Conservation (phyloP, 2,113 vertebrate genomes). For the Triplophysa tibetana region DNA sequence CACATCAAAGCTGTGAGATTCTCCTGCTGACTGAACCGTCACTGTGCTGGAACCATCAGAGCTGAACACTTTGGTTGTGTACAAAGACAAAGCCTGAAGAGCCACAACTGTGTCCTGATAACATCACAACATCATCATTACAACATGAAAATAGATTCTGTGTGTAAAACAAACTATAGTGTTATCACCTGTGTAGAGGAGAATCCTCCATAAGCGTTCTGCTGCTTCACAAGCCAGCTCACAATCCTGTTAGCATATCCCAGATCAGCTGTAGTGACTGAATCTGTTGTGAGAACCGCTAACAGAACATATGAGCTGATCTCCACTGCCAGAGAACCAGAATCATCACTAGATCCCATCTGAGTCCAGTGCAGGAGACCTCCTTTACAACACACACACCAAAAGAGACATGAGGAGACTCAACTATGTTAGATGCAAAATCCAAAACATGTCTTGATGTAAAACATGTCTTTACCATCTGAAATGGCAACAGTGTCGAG, state of each 20-base stretch:
- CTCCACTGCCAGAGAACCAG: slow-evolving; percentile 66
- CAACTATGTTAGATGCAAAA: neutral
- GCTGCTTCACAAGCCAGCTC: slow-evolving; percentile 71
- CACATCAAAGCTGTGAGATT: slow-evolving; percentile 72
- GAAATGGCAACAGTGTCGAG: slow-evolving; percentile 50
- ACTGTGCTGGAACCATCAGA: slow-evolving; percentile 47
- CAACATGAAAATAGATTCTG: neutral
- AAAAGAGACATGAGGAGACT: neutral
- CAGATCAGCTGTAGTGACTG: slow-evolving; percentile 5
- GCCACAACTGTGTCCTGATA: slow-evolving; percentile 61
- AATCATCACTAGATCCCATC: slow-evolving; percentile 36
- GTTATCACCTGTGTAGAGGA: slow-evolving; percentile 74
- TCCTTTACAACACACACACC: neutral
- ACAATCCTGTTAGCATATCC: slow-evolving; percentile 27
- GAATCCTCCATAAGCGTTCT: slow-evolving; percentile 77
- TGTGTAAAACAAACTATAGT: neutral
- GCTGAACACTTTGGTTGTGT: slow-evolving; percentile 47
- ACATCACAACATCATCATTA: neutral
- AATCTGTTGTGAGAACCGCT: slow-evolving; percentile 57
- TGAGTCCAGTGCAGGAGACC: slow-evolving; percentile 51
- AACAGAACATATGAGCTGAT: slow-evolving; percentile 67
- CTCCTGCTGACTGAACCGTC: slow-evolving; percentile 46
- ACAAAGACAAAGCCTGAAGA: slow-evolving; percentile 58
- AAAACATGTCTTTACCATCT: slow-evolving; percentile 50
- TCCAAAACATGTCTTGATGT: neutral